Base-by-base conservation (phyloP, 2,797 vertebrate species). In the Argyrosomus regius region DNA sequence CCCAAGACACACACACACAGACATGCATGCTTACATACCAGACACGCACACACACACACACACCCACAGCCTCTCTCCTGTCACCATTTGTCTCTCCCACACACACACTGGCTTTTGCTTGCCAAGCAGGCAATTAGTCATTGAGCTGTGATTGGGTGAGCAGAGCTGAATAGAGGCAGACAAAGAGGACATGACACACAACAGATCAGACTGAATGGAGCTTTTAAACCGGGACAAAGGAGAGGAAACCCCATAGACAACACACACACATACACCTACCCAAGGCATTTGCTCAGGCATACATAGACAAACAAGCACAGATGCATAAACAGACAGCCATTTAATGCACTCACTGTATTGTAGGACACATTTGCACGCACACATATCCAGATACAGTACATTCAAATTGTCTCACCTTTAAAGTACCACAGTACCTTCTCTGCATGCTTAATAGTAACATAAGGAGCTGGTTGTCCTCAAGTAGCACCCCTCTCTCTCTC, bases 91-190 rank as follows among this genome's bases (percentile, higher is more conserved):
- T 71, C 81, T 69, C 78, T 71, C 80, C 18, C 65, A 61, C 60
- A 50, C 68, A 77, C 79, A 78, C 83, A 77, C 68, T 72, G 74
- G 78, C 84, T 89, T 91, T 90, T 88, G 88, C 92, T 92, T 92
- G 91, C 93, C 92, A 93, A 93, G 90, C 91, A 94, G 92, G 91
- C 94, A 95, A 96, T 96, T 95, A 95, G 94, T 94, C 93, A 93
- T 93, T 95, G 94, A 94, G 92, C 93, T 92, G 92, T 93, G 94
- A 96, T 95, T 94, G 94, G 94, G 90, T 91, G 93, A 94, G 88
- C 88, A 77, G 87, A 93, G 92, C 93, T 95, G 93, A 96, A 95
- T 94, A 88, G 91, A 85, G 88, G 86, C 89, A 92, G 90, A 95
- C 92, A 94, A 92, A 94, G 89, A 87, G 92, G 87, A 94, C 90